Evolutionary conservation across 2,888 invertebrate species (phyloP).

Genomic region (Amblyjoppa fuscipennis): DNA sequence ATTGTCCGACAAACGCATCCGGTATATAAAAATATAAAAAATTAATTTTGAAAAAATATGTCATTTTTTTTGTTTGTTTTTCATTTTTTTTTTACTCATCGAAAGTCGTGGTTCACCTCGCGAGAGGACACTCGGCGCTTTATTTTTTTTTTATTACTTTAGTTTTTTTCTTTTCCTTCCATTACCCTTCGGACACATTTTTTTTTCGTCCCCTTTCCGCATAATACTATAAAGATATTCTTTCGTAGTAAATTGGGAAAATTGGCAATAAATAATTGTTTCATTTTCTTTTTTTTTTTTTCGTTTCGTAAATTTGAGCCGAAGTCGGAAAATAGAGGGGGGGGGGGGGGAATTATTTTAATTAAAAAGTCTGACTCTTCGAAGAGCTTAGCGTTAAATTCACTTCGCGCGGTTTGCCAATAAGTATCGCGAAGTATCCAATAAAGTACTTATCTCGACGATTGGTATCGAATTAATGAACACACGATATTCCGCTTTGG

Average conservation of each 20-base stretch:
- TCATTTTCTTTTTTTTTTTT: slow-evolving; percentile 44
- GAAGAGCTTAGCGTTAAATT: slow-evolving; percentile 28
- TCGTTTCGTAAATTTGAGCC: slow-evolving; percentile 37
- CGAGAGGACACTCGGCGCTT: slow-evolving; percentile 69
- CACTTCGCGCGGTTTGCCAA: slow-evolving; percentile 13
- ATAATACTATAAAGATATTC: slow-evolving; percentile 74
- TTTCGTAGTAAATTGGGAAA: slow-evolving; percentile 69
- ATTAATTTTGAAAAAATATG: slow-evolving; percentile 29
- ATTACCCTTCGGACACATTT: slow-evolving; percentile 27
- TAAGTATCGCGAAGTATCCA: background rate
- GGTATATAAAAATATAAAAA: slow-evolving; percentile 15
- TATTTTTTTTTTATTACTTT: slow-evolving; percentile 51
- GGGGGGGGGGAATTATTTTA: background rate
- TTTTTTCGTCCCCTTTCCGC: slow-evolving; percentile 56
- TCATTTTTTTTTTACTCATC: background rate
- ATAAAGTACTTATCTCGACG: slow-evolving; percentile 46
- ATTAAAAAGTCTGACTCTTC: slow-evolving; percentile 43
- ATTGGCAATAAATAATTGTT: slow-evolving; percentile 71
- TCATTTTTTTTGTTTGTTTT: background rate
- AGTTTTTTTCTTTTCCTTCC: slow-evolving; percentile 29
- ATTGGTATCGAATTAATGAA: slow-evolving; percentile 64
- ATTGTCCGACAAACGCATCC: slow-evolving; percentile 46
- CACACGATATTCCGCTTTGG: slow-evolving; percentile 59
- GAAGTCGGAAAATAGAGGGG: slow-evolving; percentile 31
- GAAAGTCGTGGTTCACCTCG: slow-evolving; percentile 47